These are phyloP conservation scores for Acanthurus tractus DNA, from an alignment of 2,797 vertebrate species.

Conservation along the genomic window DNA sequence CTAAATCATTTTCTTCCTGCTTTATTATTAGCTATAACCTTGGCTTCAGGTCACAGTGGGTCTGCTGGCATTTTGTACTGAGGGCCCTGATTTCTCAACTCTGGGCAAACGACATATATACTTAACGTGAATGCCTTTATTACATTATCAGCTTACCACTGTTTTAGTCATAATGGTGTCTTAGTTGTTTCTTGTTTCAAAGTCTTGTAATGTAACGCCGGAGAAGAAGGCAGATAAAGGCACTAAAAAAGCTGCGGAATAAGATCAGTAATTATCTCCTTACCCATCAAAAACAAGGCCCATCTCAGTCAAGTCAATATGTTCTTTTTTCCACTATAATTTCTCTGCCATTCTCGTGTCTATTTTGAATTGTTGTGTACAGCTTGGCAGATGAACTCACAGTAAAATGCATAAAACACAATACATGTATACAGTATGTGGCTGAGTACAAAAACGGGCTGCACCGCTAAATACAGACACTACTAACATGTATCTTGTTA, in stretches of 20 bases:
- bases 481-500: neutral
- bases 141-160: neutral
- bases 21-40: conserved; percentile 12
- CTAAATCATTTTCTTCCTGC: conserved; percentile 8
- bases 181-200: neutral
- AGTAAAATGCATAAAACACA: conserved; percentile 3
- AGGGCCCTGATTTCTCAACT: neutral
- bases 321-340: neutral
- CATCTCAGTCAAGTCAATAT: neutral
- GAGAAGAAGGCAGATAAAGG: neutral
- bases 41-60: conserved; percentile 6
- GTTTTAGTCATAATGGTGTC: neutral
- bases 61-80: neutral
- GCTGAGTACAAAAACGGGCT: neutral
- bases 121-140: neutral
- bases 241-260: conserved; percentile 1
- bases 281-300: neutral
- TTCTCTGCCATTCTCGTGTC: conserved; percentile 2
- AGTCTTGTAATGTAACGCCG: neutral
- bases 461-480: neutral
- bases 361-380: conserved; percentile 15
- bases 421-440: neutral
- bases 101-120: neutral
- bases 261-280: conserved; percentile 7
- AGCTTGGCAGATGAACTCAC: neutral